Evolutionary conservation across 1,140 invertebrate species (phyloP), one percentile per base, ranked within the genome.

Genomic region (Akabosia matsudoensis): DNA sequence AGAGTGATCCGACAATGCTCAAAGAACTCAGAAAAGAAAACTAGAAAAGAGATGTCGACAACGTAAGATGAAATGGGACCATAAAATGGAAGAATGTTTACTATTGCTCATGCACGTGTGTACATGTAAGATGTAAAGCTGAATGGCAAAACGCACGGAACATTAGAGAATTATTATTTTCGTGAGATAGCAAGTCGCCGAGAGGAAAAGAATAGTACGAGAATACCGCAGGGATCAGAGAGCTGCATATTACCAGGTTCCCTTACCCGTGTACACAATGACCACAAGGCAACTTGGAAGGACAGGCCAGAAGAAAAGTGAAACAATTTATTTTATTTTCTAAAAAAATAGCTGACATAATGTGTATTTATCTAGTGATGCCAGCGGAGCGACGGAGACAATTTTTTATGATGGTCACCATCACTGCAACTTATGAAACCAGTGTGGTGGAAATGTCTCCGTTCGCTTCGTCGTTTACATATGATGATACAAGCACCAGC

Each of bases 331-430:
- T 67, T 67, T 67, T 67, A 2, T 30, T 67, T 67, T 67, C 18
- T 45, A 18, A 45, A 45, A 45, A 45, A 67, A 67, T 30, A 67
- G 61, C 61, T 67, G 61, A 67, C 61, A 28, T 67, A 67, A 67
- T 67, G 61, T 67, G 61, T 67, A 67, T 67, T 67, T 67, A 67
- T 67, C 61, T 67, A 22, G 61, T 31, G 7, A 67, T 67, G 61
- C 61, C 61, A 67, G 54, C 7, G n/a, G 24, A 67, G 61, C 28
- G 61, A 67, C 24, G 22, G 54, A 67, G 61, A 22, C 30, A 30
- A 16, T 30, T 67, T 67, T 67, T 31, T 61, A 24, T 61, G 54
- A 24, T 24, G 4, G 54, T 61, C 13, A 61, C 24, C 54, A 24
- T n/a, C 14, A 24, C 24, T 7, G 54, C n/a, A 16, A 22, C 24